Base-by-base conservation (phyloP, 2,888 invertebrate species). In the Eilema sororculum region DNA sequence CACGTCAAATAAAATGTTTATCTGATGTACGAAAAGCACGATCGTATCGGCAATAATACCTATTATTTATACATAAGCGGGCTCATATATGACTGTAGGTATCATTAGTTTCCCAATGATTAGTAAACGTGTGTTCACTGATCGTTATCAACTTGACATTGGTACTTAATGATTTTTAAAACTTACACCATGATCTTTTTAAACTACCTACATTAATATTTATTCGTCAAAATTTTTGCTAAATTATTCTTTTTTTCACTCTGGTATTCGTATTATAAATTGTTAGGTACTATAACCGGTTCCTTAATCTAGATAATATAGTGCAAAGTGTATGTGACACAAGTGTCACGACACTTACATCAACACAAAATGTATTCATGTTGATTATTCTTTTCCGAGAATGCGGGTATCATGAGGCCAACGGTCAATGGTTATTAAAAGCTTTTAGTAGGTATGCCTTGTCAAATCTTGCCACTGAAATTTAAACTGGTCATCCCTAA, bases 21-120 rank as follows among this genome's bases (percentile, higher is more conserved):
- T 81, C 79, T 78, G 78, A 75, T 76, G 68, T 68, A 69, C 73
- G 46, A 78, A 78, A 73, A 78, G 72, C 73, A 71, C 61, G 71
- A 74, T 74, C 72, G 61, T 70, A 59, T 65, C 20, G 71, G 58
- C 37, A 73, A 76, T 79, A 68, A 68, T 67, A 12, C 30, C 61
- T 63, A 81, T 73, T 69, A 81, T 71, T 73, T 80, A 66, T 65
- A 77, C 52, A 76, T 64, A 68, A 37, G 61, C 25, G 30, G 33
- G 46, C 12, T 68, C 12, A 6, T 25, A 41, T 25, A 62, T 37
- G 33, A 62, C 25, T 33, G 41, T 69, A 41, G 63, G 65, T 75
- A 65, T 9, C 20, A 64, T 25, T 63, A 68, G 62, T 58, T 25
- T 59, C 64, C n/a, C 67, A 62, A 33, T 25, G 68, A 65, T 33